Percentiles rank a stretch among this genome's conserved stretches.
Evolutionary conservation across 2,113 vertebrate species (phyloP).

Genomic region (Bambusicola thoracicus): DNA sequence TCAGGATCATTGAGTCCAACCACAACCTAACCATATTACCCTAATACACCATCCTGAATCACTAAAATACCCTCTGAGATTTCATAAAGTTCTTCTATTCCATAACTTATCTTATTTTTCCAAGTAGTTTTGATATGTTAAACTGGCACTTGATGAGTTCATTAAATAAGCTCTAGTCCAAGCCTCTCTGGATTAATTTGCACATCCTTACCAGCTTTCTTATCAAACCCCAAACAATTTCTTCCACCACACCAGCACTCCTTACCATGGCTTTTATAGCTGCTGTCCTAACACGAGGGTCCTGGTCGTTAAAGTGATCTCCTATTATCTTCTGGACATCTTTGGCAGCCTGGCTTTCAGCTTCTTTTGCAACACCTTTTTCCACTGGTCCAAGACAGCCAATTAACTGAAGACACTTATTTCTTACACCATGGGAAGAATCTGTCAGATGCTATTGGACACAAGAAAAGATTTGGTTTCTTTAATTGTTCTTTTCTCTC

Average conservation of each 20-base stretch:
- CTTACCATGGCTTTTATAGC: constrained; percentile 96
- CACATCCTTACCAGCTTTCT: neutral
- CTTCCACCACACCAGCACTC: neutral
- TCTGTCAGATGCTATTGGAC: constrained; percentile 86
- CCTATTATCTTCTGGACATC: constrained; percentile 95
- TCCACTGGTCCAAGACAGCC: constrained; percentile 90
- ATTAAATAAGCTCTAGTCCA: neutral
- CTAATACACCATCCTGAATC: neutral
- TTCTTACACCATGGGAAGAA: constrained; percentile 93
- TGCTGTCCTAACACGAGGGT: constrained; percentile 92
- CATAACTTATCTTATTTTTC: neutral
- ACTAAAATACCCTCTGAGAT: neutral
- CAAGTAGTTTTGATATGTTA: neutral
- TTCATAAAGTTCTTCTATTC: neutral
- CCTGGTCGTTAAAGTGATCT: constrained; percentile 94
- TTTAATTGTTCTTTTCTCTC: neutral
- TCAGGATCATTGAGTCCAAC: too few species aligned
- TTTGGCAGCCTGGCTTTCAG: constrained; percentile 76
- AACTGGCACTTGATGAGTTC: neutral
- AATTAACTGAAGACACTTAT: constrained; percentile 94
- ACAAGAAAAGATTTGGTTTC: neutral
- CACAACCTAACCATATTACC: too few species aligned
- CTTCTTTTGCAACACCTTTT: constrained; percentile 81
- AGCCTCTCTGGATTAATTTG: neutral
- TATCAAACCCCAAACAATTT: neutral